Evolutionary conservation across 2,888 invertebrate genomes (phyloP).

Genomic region (Drosophila longiperda): DNA sequence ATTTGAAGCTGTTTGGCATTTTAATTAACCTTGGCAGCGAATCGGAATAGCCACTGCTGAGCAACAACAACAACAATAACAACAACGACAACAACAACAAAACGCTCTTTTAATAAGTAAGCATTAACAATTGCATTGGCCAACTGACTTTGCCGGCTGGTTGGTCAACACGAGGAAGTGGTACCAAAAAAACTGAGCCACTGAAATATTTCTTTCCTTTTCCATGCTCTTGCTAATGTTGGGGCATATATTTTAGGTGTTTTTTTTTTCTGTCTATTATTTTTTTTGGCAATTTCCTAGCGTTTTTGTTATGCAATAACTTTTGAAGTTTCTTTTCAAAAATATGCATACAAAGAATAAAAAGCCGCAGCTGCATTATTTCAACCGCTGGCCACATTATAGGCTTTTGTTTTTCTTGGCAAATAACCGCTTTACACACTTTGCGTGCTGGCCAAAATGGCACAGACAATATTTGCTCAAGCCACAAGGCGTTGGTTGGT

Average conservation of each 20-base stretch:
- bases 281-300: constrained; percentile 65
- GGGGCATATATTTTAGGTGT: constrained; percentile 37
- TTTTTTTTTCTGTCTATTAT: constrained; percentile 21
- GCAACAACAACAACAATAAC: constrained; percentile 20
- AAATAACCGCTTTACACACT: constrained; percentile 66
- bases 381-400: constrained; percentile 43
- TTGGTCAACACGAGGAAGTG: constrained; percentile 78
- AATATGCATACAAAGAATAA: constrained; percentile 44
- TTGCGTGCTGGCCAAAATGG: constrained; percentile 48
- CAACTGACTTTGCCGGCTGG: constrained; percentile 78
- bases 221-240: constrained; percentile 37
- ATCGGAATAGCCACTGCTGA: constrained; percentile 49
- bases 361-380: constrained; percentile 34
- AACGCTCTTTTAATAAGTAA: constrained; percentile 45
- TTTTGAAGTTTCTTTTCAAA: constrained; percentile 33
- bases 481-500: constrained; percentile 27
- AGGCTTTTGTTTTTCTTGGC: constrained; percentile 49
- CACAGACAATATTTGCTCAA: constrained; percentile 54
- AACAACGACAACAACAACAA: constrained; percentile 24
- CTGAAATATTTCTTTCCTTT: constrained; percentile 64
- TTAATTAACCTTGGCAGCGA: constrained; percentile 80
- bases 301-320: constrained; percentile 57
- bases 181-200: constrained; percentile 66
- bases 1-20: constrained; percentile 68
- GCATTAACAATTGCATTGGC: constrained; percentile 72